Percentiles rank a stretch among this genome's conserved stretches.
These are phyloP conservation scores for Bothrops jararaca DNA, from an alignment of 2,113 vertebrate species.

Conservation along the genomic window DNA sequence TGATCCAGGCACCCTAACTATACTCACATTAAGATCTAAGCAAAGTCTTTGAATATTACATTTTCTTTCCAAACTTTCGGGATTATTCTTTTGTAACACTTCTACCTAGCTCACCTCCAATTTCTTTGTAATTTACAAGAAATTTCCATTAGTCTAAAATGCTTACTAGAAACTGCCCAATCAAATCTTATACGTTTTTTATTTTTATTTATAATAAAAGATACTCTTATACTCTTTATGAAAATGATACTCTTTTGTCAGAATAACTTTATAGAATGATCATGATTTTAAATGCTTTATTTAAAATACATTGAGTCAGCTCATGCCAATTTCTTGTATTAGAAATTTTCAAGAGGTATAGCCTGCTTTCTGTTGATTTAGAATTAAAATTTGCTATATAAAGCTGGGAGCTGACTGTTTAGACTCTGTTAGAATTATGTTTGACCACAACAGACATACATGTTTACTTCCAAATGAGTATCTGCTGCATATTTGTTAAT, in stretches of 20 bases:
- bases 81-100: background rate
- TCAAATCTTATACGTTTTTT: background rate
- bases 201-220: background rate
- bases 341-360: background rate
- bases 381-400: conserved; percentile 31
- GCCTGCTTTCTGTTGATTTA: background rate
- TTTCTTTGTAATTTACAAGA: background rate
- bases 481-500: conserved; percentile 3
- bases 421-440: conserved; percentile 31
- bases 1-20: conserved; percentile 43
- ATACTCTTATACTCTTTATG: background rate
- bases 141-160: background rate
- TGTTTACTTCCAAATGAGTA: conserved; percentile 39
- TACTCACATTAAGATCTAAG: background rate
- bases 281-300: background rate
- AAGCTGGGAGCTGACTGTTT: conserved; percentile 14
- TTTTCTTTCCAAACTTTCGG: conserved; percentile 24
- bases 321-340: background rate
- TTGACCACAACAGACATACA: conserved; percentile 31
- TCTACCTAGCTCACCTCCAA: background rate
- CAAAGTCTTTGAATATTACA: background rate
- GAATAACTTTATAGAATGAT: background rate
- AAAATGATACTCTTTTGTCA: background rate
- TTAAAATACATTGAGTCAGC: background rate
- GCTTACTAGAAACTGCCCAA: background rate